Conservation (phyloP, 2,113 vertebrate genomes). For the Pyxicephalus adspersus region DNA sequence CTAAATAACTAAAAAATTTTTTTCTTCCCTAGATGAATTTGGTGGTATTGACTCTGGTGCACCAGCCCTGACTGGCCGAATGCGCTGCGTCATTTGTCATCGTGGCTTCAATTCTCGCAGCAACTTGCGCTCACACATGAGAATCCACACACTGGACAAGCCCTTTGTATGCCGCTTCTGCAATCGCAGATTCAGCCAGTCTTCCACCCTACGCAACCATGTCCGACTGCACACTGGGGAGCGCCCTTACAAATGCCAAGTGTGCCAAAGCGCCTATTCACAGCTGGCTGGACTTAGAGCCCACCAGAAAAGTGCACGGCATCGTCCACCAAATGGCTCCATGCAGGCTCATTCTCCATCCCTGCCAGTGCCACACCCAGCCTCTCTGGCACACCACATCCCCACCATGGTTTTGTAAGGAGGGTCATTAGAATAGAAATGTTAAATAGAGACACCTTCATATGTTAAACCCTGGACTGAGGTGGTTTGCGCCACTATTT, state of each 20-base stretch:
- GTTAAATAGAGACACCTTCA: neutral
- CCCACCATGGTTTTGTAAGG: constrained; percentile 91
- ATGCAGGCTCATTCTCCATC: constrained; percentile 75
- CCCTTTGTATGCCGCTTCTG: constrained; percentile 98
- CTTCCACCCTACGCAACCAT: constrained; percentile 95
- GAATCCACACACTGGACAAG: constrained; percentile 99
- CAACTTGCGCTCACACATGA: constrained; percentile 99
- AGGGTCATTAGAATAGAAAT: neutral
- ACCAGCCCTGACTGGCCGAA: constrained; percentile 75
- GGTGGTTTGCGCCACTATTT: neutral
- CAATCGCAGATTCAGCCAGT: constrained; percentile 98
- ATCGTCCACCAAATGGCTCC: constrained; percentile 80
- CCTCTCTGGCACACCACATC: constrained; percentile 83
- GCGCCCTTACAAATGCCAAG: constrained; percentile 96
- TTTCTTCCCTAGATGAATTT: constrained; percentile 79
- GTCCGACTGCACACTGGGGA: constrained; percentile 97
- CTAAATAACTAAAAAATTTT: neutral
- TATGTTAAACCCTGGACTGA: neutral
- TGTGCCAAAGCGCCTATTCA: constrained; percentile 97
- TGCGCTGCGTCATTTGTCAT: constrained; percentile 98
- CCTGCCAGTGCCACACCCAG: constrained; percentile 80
- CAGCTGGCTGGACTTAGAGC: constrained; percentile 96
- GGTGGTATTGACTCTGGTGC: constrained; percentile 73
- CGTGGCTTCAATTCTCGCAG: constrained; percentile 98
- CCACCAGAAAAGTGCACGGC: constrained; percentile 95